Percentiles rank a stretch among this genome's conserved stretches.
phyloP scores from a whole-genome alignment of 2,113 vertebrate genomes.

The Hiodon tergisus region DNA sequence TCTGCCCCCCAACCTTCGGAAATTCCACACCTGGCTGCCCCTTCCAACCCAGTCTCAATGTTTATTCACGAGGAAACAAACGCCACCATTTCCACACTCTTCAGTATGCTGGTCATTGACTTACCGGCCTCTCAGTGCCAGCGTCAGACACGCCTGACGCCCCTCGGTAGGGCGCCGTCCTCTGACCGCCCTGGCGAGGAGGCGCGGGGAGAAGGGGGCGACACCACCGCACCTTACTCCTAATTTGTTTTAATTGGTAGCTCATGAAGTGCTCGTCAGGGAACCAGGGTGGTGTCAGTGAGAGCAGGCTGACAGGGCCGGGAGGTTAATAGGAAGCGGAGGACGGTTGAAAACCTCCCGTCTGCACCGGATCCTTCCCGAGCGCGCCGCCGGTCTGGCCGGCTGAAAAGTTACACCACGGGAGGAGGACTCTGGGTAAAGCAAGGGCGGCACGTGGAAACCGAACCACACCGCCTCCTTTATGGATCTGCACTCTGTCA shows the following conservation, averaged over 20 bases:
- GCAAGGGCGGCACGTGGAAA: not conserved
- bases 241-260: constrained; percentile 72
- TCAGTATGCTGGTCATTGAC: constrained; percentile 1
- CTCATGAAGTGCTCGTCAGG: constrained; percentile 57
- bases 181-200: constrained; percentile 10
- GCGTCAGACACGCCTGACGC: not conserved
- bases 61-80: constrained; percentile 54
- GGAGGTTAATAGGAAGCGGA: constrained; percentile 63
- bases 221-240: constrained; percentile 44
- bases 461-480: constrained; percentile 17
- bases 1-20: constrained; percentile 12
- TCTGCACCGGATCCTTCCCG: not conserved
- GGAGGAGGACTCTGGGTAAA: not conserved
- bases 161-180: constrained; percentile 4
- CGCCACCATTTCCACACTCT: not conserved
- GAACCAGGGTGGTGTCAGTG: constrained; percentile 58
- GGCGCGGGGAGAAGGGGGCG: constrained; percentile 8
- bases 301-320: constrained; percentile 59
- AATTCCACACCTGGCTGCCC: constrained; percentile 58
- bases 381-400: not conserved
- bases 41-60: constrained; percentile 56
- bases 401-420: constrained; percentile 2
- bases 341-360: constrained; percentile 47
- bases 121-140: not conserved
- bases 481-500: constrained; percentile 14